These are phyloP conservation scores for Gobio occitaniae DNA, from an alignment of 2,797 vertebrate species.

Conservation along the genomic window DNA sequence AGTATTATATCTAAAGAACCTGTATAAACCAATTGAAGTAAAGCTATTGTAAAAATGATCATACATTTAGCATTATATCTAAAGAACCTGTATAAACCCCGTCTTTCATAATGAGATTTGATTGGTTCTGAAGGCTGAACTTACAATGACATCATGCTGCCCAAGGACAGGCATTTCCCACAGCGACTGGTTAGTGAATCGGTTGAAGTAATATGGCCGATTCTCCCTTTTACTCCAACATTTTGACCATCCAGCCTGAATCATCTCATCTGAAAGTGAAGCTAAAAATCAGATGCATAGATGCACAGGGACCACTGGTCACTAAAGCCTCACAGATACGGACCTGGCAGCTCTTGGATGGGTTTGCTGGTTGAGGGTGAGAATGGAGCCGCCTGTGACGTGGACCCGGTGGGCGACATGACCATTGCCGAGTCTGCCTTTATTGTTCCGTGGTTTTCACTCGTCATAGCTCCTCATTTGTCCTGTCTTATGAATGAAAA, in stretches of 20 bases:
- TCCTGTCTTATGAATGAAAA: conserved; percentile 61
- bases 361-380: conserved; percentile 88
- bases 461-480: conserved; percentile 89
- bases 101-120: background rate
- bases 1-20: too few relatives aligned
- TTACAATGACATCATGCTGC: conserved; percentile 96
- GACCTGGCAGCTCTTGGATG: conserved; percentile 94
- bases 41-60: background rate
- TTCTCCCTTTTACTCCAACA: conserved; percentile 98
- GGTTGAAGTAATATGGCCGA: conserved; percentile 96
- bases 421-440: conserved; percentile 89
- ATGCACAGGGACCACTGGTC: background rate
- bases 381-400: conserved; percentile 87
- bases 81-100: background rate
- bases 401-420: conserved; percentile 86
- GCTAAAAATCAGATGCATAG: background rate
- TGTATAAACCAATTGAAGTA: background rate
- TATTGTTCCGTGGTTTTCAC: conserved; percentile 89
- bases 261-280: conserved; percentile 86
- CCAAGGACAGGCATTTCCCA: conserved; percentile 98
- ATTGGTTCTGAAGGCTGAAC: conserved; percentile 64
- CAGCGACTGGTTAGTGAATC: conserved; percentile 98
- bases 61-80: background rate
- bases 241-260: conserved; percentile 97
- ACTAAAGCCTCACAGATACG: conserved; percentile 8